Evolutionary conservation across 2,888 invertebrate genomes (phyloP).

Genomic region (Agrenia bidenticulata): DNA sequence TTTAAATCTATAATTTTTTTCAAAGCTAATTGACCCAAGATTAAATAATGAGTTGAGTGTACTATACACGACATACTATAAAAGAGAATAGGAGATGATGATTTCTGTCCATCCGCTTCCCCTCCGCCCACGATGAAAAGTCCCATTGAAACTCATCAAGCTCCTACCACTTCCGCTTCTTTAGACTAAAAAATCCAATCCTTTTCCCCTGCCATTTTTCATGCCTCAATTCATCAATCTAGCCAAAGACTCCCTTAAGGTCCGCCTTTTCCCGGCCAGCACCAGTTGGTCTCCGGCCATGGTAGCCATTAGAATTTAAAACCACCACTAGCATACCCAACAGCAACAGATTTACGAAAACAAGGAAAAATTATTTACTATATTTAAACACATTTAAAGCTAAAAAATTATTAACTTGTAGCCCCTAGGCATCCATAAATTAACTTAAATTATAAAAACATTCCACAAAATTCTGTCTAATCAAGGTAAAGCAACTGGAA

Average conservation of each 20-base stretch:
- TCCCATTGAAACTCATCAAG: not conserved
- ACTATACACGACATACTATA: too few relatives aligned
- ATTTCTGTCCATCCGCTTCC: slow-evolving; percentile 11
- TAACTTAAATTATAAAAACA: not conserved
- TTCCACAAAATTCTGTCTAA: not conserved
- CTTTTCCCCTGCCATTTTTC: slow-evolving; percentile 6
- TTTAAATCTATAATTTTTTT: too few relatives aligned
- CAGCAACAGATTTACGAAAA: not conserved
- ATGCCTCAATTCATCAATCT: slow-evolving; percentile 14
- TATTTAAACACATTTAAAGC: too few relatives aligned
- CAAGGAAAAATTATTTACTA: not conserved
- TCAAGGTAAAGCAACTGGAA: not conserved
- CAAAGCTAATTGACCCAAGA: too few relatives aligned
- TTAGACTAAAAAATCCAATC: slow-evolving; percentile 6
- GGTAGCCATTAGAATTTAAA: not conserved
- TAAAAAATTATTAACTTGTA: not conserved
- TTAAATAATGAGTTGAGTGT: too few relatives aligned
- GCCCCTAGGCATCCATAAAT: too few relatives aligned
- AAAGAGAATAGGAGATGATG: not conserved
- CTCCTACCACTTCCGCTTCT: slow-evolving; percentile 20
- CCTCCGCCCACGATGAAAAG: slow-evolving; percentile 8
- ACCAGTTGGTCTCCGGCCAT: slow-evolving; percentile 5
- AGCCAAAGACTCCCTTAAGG: slow-evolving; percentile 15
- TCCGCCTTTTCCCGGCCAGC: slow-evolving; percentile 16
- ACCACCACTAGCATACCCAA: not conserved